Evolutionary conservation across 2,113 vertebrate species (phyloP), one percentile per base, ranked within the genome.

Genomic region (Cranoglanis bouderius): DNA sequence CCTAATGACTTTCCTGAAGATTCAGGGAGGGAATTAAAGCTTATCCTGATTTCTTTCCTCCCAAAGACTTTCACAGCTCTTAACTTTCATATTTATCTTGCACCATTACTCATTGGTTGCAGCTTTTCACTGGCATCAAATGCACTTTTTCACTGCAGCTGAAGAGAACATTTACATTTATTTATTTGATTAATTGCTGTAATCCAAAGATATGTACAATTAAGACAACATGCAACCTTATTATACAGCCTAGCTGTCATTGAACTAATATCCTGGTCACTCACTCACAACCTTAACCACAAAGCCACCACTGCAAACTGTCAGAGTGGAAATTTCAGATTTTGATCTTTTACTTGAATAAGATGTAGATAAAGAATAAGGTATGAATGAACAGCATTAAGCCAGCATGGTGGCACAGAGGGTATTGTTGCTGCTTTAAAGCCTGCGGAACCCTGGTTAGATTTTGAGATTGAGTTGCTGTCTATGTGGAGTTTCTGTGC

Each of bases 1-100:
- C 95, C 95, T 94, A 92, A 94, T 93, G 95, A 95, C 96, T 94
- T 95, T 95, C 93, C 92, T 87, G 90, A 93, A 93, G 93, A 91
- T 88, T 35, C 89, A 90, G 78, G 85, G 29, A 32, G 88, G 89
- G 92, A 53, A 93, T 95, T 93, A 93, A 91, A 93, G 92, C 92
- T 90, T 89, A 87, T 93, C 90, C 92, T 90, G 87, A 83, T 93
- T 91, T 92, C 88, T 88, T 86, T 89, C 35, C 92, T 90, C 85
- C 89, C 89, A 67, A 77, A 88, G 74, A 92, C 55, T 87, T 77
- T 82, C 81, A 65, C 40, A 90, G 82, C 84, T 43, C 61, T 78
- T 86, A 75, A 83, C 88, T 87, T 57, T 93, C 82, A 87, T 89
- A 93, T 92, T 91, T 91, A 85, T 87, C 88, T 92, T 90, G 51